Evolutionary conservation across 2,113 vertebrate genomes (phyloP).

Genomic region (Gallinago paraguaiae): DNA sequence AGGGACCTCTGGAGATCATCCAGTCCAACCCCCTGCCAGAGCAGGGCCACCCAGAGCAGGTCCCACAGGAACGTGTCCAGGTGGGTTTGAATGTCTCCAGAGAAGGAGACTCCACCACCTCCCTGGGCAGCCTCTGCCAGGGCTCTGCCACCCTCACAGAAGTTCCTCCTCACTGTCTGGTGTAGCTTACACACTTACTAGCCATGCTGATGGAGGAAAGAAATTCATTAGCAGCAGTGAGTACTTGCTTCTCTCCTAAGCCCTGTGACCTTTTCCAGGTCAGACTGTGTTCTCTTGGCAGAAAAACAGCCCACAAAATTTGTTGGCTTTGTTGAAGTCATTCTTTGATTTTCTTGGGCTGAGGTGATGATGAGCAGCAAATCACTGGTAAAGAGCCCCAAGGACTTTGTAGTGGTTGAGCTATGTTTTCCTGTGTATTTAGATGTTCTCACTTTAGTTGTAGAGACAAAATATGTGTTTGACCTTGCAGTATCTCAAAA

Average conservation of each 20-base stretch:
- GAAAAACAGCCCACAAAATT: not conserved
- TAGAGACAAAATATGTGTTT: not conserved
- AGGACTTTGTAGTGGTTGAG: not conserved
- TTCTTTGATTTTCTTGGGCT: conserved; percentile 7
- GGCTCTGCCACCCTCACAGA: too few relatives aligned
- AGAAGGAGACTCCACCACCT: too few relatives aligned
- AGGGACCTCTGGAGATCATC: too few relatives aligned
- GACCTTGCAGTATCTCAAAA: not conserved
- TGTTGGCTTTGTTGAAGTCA: not conserved
- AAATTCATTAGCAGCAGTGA: not conserved
- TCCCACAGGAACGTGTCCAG: too few relatives aligned
- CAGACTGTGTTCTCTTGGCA: not conserved
- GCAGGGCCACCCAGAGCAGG: too few relatives aligned
- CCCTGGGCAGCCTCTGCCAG: too few relatives aligned
- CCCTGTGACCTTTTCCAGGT: not conserved
- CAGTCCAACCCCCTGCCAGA: too few relatives aligned
- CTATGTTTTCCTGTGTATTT: not conserved
- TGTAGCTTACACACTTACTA: not conserved
- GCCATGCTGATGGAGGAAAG: not conserved
- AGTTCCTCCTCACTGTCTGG: not conserved
- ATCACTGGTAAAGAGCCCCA: not conserved
- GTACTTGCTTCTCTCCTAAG: not conserved
- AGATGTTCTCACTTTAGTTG: not conserved
- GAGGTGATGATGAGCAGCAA: not conserved
- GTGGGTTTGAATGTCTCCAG: too few relatives aligned